Base-by-base conservation (phyloP, 2,113 vertebrate genomes). In the Picathartes gymnocephalus region DNA sequence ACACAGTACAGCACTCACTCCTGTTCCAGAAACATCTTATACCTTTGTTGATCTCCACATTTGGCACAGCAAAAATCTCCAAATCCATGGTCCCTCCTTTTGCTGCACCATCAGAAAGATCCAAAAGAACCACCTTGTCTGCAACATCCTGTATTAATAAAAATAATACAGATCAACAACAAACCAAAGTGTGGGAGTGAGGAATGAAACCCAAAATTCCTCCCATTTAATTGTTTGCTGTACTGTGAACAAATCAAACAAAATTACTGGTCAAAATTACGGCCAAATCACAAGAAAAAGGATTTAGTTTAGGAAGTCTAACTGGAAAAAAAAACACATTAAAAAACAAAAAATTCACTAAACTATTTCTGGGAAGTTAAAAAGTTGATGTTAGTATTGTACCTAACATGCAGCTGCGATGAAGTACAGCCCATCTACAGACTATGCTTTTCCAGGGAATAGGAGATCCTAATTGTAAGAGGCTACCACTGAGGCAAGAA, bases 11-110 rank as follows among this genome's bases (percentile, higher is more conserved):
- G 86, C 39, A 56, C 30, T 44, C 27, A 4, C 33, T 45, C 62
- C 86, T 37, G 83, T 10, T 96, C 61, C 84, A 96, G 30, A 40
- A 90, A 68, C 17, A 83, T 15, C 27, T n/a, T 40, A 81, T 96
- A 99, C 99, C 99, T 98, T 97, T 99, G 93, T 98, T 99, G 62
- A 99, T 98, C 78, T 99, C 98, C 40, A 99, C 98, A 33, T 99
- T 98, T 15, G 99, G 99, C 69, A 99, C 91, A 62, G n/a, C 97
- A 97, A 99, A 99, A 73, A 99, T 98, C 84, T 99, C 99, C 42
- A 99, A 96, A 88, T 99, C 99, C 96, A 98, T 98, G 7, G 97
- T 97, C 33, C 98, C 99, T 74, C 98, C 98, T 97, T 99, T 99
- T 21, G 98, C 98, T n/a, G 98, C 97, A 86, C 98, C 97, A 94